A percentile compares a stretch with the other conserved stretches of the same genome.
Conservation (phyloP, 2,797 vertebrate species). For the Miichthys miiuy region DNA sequence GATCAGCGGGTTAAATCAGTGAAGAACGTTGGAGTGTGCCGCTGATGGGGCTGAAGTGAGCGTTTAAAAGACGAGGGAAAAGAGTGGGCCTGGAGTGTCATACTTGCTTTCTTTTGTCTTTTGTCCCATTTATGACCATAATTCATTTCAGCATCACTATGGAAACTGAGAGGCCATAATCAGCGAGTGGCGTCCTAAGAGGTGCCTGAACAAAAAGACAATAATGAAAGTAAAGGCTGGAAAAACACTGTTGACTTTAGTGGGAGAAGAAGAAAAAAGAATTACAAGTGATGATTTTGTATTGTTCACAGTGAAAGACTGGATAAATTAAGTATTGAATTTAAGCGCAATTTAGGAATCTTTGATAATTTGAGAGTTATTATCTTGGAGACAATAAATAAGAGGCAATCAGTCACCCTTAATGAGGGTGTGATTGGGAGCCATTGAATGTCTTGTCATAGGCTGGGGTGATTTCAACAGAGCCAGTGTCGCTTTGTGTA, state of each 20-base stretch:
- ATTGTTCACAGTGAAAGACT: constrained; percentile 61
- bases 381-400: constrained; percentile 65
- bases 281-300: constrained; percentile 52
- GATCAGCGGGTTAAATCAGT: constrained; percentile 24
- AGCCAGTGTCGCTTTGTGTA: constrained; percentile 45
- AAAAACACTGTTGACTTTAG: constrained; percentile 61
- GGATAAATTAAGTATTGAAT: constrained; percentile 57
- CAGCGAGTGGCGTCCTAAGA: constrained; percentile 54
- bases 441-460: constrained; percentile 52
- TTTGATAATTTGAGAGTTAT: constrained; percentile 66
- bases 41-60: constrained; percentile 50
- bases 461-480: constrained; percentile 35
- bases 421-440: constrained; percentile 64
- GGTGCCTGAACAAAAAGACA: constrained; percentile 65
- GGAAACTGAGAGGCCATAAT: constrained; percentile 78
- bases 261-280: constrained; percentile 7
- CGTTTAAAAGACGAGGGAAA: constrained; percentile 44
- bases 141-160: constrained; percentile 71
- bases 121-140: constrained; percentile 63
- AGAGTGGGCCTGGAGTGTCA: constrained; percentile 43
- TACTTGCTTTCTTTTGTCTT: constrained; percentile 50
- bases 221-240: constrained; percentile 62
- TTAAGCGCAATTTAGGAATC: constrained; percentile 65
- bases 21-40: constrained; percentile 18
- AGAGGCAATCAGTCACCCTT: constrained; percentile 70